Base-by-base conservation (phyloP, 2,797 vertebrate species). In the Prunella strophiata region DNA sequence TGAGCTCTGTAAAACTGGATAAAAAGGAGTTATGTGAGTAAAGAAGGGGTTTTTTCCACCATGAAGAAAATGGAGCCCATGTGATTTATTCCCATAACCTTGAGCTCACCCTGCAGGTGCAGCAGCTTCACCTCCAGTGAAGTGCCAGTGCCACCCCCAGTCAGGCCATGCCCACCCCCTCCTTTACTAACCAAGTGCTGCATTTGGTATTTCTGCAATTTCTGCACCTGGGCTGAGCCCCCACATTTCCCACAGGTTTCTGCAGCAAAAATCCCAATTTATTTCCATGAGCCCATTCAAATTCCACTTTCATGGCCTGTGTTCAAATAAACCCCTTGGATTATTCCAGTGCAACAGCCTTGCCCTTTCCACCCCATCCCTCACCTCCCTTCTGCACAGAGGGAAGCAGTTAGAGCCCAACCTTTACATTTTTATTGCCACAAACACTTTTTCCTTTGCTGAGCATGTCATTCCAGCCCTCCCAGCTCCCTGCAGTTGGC, bases 81-180 rank as follows among this genome's bases (percentile, higher is more conserved):
- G 58, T 20, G 36, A 40, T 40, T 61, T 7, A 40, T 61, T 61
- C 4, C 57, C 18, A 29, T 14, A 29, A 29, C 36, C 36, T 5
- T 1, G 3, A 47, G 4, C 4, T 23, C 40, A 2, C 20, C 6
- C 36, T 8, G 2, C 0, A 5, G 38, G 13, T 4, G 19, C 45
- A 22, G 57, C 43, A 21, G 10, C 34, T 22, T 32, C 2, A 0
- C 27, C 32, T 36, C 32, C 34, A 34, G 34, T 34, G 34, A 34
- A 34, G n/a, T 13, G 25, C 43, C 43, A 25, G 22, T 5, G 55
- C 21, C 11, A 40, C 9, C 16, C 30, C 13, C 14, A 10, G 16
- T 5, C 22, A 29, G 1, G 17, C 1, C 0, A 0, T 26, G 0
- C 10, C 26, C 26, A 8, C 36, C 16, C 7, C n/a, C 38, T 27